These are phyloP conservation scores for Elysia crispata DNA, from an alignment of 2,888 invertebrate species.

Conservation along the genomic window DNA sequence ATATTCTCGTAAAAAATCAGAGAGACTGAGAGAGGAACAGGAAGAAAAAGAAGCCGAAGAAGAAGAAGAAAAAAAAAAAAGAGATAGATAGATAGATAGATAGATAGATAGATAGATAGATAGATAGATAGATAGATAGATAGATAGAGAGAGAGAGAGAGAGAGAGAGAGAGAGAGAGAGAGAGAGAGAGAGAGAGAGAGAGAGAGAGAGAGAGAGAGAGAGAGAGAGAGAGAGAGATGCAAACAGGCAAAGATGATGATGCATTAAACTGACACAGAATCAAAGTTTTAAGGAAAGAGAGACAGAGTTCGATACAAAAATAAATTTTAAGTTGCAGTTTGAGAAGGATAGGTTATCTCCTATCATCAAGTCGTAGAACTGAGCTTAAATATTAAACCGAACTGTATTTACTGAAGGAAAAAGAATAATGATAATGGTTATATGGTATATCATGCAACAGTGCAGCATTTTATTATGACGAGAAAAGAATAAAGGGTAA, in stretches of 20 bases:
- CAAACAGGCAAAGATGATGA: constrained; percentile 6
- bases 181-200: constrained; percentile 3
- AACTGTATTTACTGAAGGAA: too few relatives aligned
- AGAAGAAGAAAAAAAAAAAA: constrained; percentile 26
- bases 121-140: background rate
- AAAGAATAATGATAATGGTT: too few relatives aligned
- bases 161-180: background rate
- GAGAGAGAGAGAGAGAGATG: constrained; percentile 25
- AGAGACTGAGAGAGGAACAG: constrained; percentile 23
- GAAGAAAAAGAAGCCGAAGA: constrained; percentile 9
- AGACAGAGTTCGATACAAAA: too few relatives aligned
- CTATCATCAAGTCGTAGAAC: too few relatives aligned
- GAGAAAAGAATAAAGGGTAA: too few relatives aligned
- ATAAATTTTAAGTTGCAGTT: too few relatives aligned
- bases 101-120: background rate
- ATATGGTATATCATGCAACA: too few relatives aligned
- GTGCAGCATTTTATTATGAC: too few relatives aligned
- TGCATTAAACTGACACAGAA: background rate
- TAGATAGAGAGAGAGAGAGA: too few relatives aligned
- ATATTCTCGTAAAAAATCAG: too few relatives aligned
- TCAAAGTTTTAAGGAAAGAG: background rate
- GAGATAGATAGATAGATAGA: constrained; percentile 7
- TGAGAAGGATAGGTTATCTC: too few relatives aligned
- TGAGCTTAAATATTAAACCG: too few relatives aligned
- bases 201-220: constrained; percentile 14